Evolutionary conservation across 1,140 invertebrate genomes (phyloP), one percentile per base, ranked within the genome.

Genomic region (Patella vulgata): DNA sequence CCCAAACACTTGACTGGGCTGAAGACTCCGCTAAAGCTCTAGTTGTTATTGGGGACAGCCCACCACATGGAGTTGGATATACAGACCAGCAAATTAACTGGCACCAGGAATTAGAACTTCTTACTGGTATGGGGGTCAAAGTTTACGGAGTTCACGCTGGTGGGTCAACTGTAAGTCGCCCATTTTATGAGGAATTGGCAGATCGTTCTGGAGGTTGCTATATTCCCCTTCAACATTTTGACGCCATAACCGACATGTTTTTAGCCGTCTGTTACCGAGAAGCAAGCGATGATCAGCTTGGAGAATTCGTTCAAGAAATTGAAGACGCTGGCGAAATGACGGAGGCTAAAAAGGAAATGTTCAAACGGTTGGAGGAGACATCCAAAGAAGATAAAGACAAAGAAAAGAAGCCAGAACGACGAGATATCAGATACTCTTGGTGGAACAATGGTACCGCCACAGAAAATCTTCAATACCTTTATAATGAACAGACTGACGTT

Each of bases 211-310:
- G 70, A 5, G 79, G 79, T 0, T 75, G 66, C 52, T 68, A 73
- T 36, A 55, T 81, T 2, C 64, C 59, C 17, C 57, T 81, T 3
- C 62, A 59, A 19, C 64, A 81, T 33, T 78, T 81, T 42, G 67
- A 68, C 27, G 68, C 79, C 30, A 81, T 81, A 48, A 77, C 74
- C 39, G 76, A 81, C 59, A 81, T 81, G 79, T 81, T 81, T 62
- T 51, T 81, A 21, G 79, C 75, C 78, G 79, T 81, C 17, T 81
- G 79, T 56, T 81, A 79, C 55, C 66, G 63, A 1, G 75, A 81
- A 44, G 50, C 75, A 0, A 56, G 63, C 42, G 61, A 55, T 0
- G 73, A 71, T 28, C 70, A 79, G 52, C 51, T 81, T 23, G 70
- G 74, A 9, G 66, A 68, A 11, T 79, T 75, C 60, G 62, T 66